Conservation (phyloP, 2,113 vertebrate species). For the Hoplias malabaricus region DNA sequence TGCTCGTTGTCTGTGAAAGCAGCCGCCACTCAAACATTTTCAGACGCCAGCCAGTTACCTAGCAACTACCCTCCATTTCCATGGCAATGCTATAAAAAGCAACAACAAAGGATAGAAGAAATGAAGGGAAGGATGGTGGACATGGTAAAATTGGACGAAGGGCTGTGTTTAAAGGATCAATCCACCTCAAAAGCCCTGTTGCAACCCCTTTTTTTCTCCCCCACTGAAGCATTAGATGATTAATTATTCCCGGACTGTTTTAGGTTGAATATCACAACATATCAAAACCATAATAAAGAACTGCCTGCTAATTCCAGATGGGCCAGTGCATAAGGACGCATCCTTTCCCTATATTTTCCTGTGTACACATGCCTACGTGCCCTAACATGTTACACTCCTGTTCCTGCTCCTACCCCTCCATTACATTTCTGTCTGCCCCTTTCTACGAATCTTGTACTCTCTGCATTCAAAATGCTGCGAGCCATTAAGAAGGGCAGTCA, state of each 20-base stretch:
- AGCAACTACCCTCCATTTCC: slow-evolving; percentile 73
- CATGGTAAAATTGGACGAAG: slow-evolving; percentile 44
- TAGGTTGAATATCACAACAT: background rate
- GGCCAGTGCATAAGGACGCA: no score
- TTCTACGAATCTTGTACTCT: background rate
- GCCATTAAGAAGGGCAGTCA: slow-evolving; percentile 37
- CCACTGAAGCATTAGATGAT: background rate
- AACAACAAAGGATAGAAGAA: slow-evolving; percentile 53
- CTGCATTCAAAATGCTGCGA: slow-evolving; percentile 10
- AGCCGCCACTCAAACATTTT: slow-evolving; percentile 64
- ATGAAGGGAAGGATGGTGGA: slow-evolving; percentile 48
- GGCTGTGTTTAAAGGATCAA: slow-evolving; percentile 14
- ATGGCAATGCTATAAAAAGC: slow-evolving; percentile 75
- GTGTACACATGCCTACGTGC: no score
- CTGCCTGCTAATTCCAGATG: background rate
- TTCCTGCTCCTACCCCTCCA: background rate
- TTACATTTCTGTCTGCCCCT: background rate
- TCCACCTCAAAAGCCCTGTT: background rate
- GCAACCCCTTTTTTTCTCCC: no score
- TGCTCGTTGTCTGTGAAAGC: slow-evolving; percentile 56
- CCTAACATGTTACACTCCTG: background rate
- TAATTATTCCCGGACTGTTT: background rate
- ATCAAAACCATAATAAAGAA: background rate
- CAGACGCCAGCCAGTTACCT: slow-evolving; percentile 75
- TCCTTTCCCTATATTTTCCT: no score